These are phyloP conservation scores for Seira musarum DNA, from an alignment of 2,888 invertebrate species.

Conservation along the genomic window DNA sequence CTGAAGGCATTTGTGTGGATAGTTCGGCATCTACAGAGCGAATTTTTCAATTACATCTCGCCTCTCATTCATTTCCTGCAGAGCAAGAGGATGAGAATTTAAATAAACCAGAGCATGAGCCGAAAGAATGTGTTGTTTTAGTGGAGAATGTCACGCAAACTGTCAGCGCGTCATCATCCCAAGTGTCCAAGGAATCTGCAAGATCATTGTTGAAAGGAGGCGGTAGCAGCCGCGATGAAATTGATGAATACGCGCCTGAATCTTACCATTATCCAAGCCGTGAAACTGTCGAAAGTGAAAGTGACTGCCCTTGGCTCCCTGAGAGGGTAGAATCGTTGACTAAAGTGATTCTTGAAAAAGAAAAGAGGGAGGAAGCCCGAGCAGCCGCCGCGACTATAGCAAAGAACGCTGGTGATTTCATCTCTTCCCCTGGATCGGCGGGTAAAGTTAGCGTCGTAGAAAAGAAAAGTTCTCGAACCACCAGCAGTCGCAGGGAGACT, in stretches of 20 bases:
- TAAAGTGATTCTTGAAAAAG: background rate
- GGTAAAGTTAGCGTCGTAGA: background rate
- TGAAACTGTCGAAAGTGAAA: conserved; percentile 16
- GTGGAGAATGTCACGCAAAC: background rate
- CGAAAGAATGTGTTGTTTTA: background rate
- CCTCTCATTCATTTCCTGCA: too few relatives aligned
- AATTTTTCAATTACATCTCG: too few relatives aligned
- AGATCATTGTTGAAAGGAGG: conserved; percentile 24
- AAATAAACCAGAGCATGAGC: too few relatives aligned
- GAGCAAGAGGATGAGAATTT: too few relatives aligned
- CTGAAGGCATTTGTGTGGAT: too few relatives aligned
- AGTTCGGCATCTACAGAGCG: too few relatives aligned
- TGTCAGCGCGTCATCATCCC: conserved; percentile 20
- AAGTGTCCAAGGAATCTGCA: conserved; percentile 18
- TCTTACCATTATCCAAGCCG: conserved; percentile 37
- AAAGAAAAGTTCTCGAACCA: background rate
- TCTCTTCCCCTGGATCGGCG: background rate
- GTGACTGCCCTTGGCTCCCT: background rate
- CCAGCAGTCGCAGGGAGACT: background rate
- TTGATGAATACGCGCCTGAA: background rate
- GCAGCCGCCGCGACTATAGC: background rate
- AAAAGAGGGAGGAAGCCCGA: background rate
- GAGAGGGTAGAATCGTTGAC: background rate
- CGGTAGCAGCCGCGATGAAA: conserved; percentile 37
- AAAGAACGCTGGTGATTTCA: background rate